A percentile compares a stretch with the other conserved stretches of the same genome.
Conservation (phyloP, 2,113 vertebrate genomes). For the Bagarius yarrelli region DNA sequence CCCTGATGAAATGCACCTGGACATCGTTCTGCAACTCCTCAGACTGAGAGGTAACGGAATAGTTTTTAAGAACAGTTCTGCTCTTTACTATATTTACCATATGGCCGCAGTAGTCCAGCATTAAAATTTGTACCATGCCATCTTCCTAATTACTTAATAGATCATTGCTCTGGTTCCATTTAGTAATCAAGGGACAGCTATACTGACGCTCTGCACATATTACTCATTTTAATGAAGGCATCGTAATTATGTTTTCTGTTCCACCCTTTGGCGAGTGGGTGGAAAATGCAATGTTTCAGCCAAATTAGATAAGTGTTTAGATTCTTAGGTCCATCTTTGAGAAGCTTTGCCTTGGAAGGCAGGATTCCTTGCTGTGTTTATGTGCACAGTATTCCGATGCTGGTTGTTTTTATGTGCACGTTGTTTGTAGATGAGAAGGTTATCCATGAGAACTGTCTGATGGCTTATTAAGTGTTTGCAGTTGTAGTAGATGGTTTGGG, state of each 20-base stretch:
- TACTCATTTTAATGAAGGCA: constrained; percentile 70
- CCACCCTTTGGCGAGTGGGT: constrained; percentile 35
- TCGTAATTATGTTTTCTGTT: constrained; percentile 67
- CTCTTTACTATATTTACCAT: constrained; percentile 31
- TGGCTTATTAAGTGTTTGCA: neutral
- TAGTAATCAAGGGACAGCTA: constrained; percentile 72
- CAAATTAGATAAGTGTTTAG: constrained; percentile 54
- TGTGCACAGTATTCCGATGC: neutral
- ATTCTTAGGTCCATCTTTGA: constrained; percentile 30
- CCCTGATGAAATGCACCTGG: neutral
- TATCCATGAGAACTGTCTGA: neutral
- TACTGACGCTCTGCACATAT: constrained; percentile 62
- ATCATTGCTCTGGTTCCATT: constrained; percentile 71
- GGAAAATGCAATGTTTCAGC: constrained; percentile 64
- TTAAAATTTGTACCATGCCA: constrained; percentile 70
- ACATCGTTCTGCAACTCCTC: neutral
- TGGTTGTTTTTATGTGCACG: neutral
- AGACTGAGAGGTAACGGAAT: neutral
- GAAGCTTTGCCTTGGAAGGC: constrained; percentile 14
- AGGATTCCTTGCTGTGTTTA: neutral
- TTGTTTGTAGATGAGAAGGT: neutral
- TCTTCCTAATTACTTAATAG: constrained; percentile 73
- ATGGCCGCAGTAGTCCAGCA: constrained; percentile 57
- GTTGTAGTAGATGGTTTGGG: neutral
- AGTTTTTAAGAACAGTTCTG: neutral